phyloP scores from a whole-genome alignment of 1,140 invertebrate species.

The Pseudachorutes palmiensis region DNA sequence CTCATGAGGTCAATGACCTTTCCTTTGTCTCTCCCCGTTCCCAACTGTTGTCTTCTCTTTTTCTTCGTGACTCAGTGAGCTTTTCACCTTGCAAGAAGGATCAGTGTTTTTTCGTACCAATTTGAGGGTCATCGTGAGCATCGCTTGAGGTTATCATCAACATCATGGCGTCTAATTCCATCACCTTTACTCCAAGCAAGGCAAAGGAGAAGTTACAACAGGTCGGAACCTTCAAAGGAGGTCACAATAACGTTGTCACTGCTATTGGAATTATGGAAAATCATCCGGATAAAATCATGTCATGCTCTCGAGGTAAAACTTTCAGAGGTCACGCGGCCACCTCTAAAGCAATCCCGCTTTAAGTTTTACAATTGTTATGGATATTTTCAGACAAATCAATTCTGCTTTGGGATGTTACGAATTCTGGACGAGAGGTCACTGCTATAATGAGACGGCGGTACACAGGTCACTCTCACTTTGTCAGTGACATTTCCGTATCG shows the following conservation, averaged over 20 bases:
- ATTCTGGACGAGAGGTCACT: conserved; percentile 7
- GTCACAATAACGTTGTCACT: conserved; percentile 8
- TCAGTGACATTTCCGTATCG: conserved; percentile 10
- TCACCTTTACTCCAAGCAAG: background rate
- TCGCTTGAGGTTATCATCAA: too few relatives aligned
- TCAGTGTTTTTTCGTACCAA: too few relatives aligned
- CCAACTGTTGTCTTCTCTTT: too few relatives aligned
- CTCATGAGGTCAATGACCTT: too few relatives aligned
- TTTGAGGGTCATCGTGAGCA: too few relatives aligned
- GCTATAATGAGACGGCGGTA: conserved; percentile 9
- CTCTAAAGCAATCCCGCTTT: too few relatives aligned
- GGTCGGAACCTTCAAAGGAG: background rate
- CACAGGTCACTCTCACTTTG: conserved; percentile 17
- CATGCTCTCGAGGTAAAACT: conserved; percentile 7
- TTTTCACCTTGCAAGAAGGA: too few relatives aligned
- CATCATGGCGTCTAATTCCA: too few relatives aligned
- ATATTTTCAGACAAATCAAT: background rate
- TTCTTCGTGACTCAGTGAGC: too few relatives aligned
- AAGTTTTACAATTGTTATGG: too few relatives aligned
- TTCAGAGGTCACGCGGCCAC: too few relatives aligned
- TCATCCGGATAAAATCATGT: conserved; percentile 12
- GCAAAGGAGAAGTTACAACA: background rate
- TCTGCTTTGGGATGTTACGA: background rate
- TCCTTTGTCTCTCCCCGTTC: too few relatives aligned
- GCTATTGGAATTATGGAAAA: background rate